Percentiles rank a stretch among this genome's conserved stretches.
These are phyloP conservation scores for Calcarius lapponicus DNA, from an alignment of 2,797 vertebrate species.

Conservation along the genomic window DNA sequence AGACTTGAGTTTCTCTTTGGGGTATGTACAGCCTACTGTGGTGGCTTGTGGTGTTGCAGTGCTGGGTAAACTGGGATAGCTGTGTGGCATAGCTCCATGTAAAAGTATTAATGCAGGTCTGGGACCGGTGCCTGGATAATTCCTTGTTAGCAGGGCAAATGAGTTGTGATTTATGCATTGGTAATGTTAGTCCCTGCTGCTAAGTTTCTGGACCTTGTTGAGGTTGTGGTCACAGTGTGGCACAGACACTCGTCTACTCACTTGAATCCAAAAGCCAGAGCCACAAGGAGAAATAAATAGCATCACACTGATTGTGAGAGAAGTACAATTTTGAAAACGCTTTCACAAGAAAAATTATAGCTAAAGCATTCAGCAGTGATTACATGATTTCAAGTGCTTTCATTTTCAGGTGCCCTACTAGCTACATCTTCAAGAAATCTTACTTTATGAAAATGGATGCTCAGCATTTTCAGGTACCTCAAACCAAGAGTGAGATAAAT, in stretches of 20 bases:
- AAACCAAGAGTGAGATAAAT: background rate
- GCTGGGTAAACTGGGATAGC: background rate
- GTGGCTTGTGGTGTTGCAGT: background rate
- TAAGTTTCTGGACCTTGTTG: background rate
- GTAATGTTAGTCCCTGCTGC: background rate
- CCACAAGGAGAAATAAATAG: background rate
- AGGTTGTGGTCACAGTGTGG: background rate
- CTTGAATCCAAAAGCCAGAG: background rate
- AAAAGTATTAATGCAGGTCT: background rate
- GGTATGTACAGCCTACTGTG: background rate
- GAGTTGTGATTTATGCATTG: background rate
- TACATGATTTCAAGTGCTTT: background rate
- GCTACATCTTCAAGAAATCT: background rate
- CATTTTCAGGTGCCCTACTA: background rate
- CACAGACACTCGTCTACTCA: background rate
- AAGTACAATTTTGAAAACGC: background rate
- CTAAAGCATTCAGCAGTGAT: background rate
- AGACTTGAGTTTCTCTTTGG: background rate
- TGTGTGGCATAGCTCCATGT: background rate
- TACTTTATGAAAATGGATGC: background rate
- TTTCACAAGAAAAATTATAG: background rate
- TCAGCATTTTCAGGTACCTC: background rate
- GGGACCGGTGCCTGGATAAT: background rate
- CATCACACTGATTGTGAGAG: background rate
- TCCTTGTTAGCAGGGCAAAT: background rate